A percentile compares a stretch with the other conserved stretches of the same genome.
Conservation (phyloP, 2,113 vertebrate genomes). For the Phylloscopus trochilus region DNA sequence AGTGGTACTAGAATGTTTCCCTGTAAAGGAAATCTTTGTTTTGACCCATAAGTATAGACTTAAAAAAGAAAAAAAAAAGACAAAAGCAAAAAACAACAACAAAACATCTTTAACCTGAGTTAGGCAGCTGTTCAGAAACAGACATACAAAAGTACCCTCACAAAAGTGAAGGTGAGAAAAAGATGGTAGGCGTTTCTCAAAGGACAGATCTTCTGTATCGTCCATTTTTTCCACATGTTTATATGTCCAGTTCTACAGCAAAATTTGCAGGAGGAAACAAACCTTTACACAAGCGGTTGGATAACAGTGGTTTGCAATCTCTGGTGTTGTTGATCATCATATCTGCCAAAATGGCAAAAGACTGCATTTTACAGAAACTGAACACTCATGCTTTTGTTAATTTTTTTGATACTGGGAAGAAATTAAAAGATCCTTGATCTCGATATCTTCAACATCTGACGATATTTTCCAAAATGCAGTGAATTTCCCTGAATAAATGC, state of each 20-base stretch:
- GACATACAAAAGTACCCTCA: neutral
- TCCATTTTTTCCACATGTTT: neutral
- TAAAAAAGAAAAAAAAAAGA: neutral
- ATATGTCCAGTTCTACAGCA: neutral
- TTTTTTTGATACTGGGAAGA: neutral
- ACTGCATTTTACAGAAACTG: neutral
- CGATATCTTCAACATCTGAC: neutral
- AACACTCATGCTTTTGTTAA: neutral
- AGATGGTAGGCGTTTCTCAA: neutral
- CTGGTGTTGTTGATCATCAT: neutral
- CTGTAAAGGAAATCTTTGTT: neutral
- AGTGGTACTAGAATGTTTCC: neutral
- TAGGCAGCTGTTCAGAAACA: neutral
- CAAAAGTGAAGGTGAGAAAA: conserved; percentile 11
- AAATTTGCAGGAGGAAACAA: neutral
- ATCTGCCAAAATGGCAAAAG: neutral
- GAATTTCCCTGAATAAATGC: neutral
- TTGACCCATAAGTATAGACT: neutral
- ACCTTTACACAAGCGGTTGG: neutral
- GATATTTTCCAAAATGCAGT: neutral
- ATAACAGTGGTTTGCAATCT: neutral
- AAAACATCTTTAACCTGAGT: neutral
- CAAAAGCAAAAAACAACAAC: neutral
- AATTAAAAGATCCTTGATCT: neutral
- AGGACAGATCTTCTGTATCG: neutral